Evolutionary conservation across 2,797 vertebrate species (phyloP), one percentile per base, ranked within the genome.

Genomic region (Schizothorax lantsangensis): DNA sequence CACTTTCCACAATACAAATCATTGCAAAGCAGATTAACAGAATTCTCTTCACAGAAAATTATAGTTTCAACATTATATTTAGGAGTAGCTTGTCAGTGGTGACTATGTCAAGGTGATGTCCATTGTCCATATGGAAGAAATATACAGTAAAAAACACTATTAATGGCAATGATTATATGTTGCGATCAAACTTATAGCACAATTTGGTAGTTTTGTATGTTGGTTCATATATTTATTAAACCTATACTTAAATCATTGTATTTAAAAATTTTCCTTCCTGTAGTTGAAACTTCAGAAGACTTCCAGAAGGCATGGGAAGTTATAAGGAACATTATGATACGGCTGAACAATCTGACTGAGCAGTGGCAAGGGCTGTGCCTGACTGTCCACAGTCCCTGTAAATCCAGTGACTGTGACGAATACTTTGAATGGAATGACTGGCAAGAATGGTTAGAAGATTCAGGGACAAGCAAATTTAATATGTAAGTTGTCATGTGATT

Each of bases 291-390:
- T 33, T 2, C 82, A 64, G 66, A 84, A 93, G 94, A 91, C 80
- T 94, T 94, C 82, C 91, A 81, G 43, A 84, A 88, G 57, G 26
- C 85, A 14, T 96, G 96, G 95, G 92, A 93, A 78, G 93, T 96
- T 81, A 91, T 95, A 17, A 86, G 94, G 89, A 83, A 90, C 0
- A 88, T 94, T 17, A 93, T 96, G 89, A 89, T 49, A 57, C 92
- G 92, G 71, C 3, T 94, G 84, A 89, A 88, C 86, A 87, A 90
- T 85, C 91, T 96, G 0, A 83, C 93, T 0, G 90, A 92, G 73
- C 94, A 95, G 91, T 95, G 95, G 95, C 95, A 92, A 0, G 96
- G 95, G 33, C 92, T 96, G 87, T 93, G 92, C 0, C 4, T 91
- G 33, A 92, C 91, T 0, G 72, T 95, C n/a, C 93, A 93, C 88